Percentiles rank a stretch among this genome's conserved stretches.
Evolutionary conservation across 2,888 invertebrate species (phyloP).

Genomic region (Netelia inedita): DNA sequence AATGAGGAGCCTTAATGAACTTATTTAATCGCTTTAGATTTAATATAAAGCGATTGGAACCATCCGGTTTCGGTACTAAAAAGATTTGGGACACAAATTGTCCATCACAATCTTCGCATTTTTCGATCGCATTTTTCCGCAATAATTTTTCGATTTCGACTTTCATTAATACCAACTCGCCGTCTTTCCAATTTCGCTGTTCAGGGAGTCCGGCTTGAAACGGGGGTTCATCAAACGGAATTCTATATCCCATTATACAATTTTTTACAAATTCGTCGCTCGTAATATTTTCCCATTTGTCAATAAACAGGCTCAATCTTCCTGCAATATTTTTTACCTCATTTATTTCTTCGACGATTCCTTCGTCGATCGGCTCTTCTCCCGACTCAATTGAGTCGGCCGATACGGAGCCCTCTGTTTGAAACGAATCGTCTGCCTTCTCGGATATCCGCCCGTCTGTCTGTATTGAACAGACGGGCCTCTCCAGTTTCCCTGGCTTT

Average conservation of each 20-base stretch:
- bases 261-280: slow-evolving; percentile 5
- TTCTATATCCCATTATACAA: slow-evolving; percentile 35
- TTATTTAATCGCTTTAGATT: slow-evolving; percentile 46
- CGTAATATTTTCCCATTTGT: slow-evolving; percentile 33
- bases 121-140: slow-evolving; percentile 19
- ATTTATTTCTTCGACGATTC: slow-evolving; percentile 44
- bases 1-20: slow-evolving; percentile 22
- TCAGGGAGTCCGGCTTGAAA: background rate
- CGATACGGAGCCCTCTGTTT: slow-evolving; percentile 52
- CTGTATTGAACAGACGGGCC: slow-evolving; percentile 55
- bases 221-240: slow-evolving; percentile 14
- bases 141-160: slow-evolving; percentile 30
- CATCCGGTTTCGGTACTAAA: slow-evolving; percentile 39
- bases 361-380: slow-evolving; percentile 46
- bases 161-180: slow-evolving; percentile 18
- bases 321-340: slow-evolving; percentile 46
- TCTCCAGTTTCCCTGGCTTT: slow-evolving; percentile 53
- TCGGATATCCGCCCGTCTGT: slow-evolving; percentile 59
- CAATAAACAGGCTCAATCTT: slow-evolving; percentile 29
- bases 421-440: slow-evolving; percentile 52
- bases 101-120: slow-evolving; percentile 14
- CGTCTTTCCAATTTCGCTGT: slow-evolving; percentile 21
- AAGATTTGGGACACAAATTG: slow-evolving; percentile 45
- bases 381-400: slow-evolving; percentile 35
- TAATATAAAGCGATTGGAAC: slow-evolving; percentile 30